phyloP scores from a whole-genome alignment of 2,113 vertebrate genomes.

The Peucedramus taeniatus region DNA sequence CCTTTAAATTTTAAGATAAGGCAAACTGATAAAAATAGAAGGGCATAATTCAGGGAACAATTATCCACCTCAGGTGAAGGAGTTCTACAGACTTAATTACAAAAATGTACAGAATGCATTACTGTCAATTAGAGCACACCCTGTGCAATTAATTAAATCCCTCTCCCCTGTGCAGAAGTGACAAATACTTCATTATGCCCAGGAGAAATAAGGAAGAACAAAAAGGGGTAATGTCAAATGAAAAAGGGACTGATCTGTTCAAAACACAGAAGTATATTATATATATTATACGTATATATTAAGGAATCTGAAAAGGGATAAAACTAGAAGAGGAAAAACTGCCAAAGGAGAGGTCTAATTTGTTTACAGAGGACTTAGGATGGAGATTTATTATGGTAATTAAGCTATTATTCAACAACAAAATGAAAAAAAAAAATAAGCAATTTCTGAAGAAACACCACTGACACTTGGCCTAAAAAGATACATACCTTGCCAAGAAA shows the following conservation, averaged over 20 bases:
- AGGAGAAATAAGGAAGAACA: constrained; percentile 17
- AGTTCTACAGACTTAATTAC: constrained; percentile 56
- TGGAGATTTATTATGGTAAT: constrained; percentile 29
- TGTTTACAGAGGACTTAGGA: constrained; percentile 20
- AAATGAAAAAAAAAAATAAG: neutral
- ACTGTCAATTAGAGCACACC: constrained; percentile 48
- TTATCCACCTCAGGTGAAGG: constrained; percentile 38
- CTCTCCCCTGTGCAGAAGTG: neutral
- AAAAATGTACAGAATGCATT: constrained; percentile 41
- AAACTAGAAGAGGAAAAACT: neutral
- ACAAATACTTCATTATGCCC: constrained; percentile 1
- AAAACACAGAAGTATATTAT: neutral
- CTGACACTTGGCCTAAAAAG: neutral
- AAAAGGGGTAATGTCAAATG: neutral
- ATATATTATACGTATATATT: neutral
- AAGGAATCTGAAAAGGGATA: neutral
- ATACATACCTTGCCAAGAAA: neutral
- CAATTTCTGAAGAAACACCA: constrained; percentile 5
- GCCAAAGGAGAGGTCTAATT: neutral
- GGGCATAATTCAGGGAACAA: constrained; percentile 31
- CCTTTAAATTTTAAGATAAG: constrained; percentile 7
- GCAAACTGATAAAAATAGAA: constrained; percentile 31
- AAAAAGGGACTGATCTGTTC: constrained; percentile 5
- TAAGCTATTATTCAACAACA: constrained; percentile 53
- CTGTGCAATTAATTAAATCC: constrained; percentile 45